phyloP scores from a whole-genome alignment of 2,888 invertebrate species.

The Cheilosia impressa region DNA sequence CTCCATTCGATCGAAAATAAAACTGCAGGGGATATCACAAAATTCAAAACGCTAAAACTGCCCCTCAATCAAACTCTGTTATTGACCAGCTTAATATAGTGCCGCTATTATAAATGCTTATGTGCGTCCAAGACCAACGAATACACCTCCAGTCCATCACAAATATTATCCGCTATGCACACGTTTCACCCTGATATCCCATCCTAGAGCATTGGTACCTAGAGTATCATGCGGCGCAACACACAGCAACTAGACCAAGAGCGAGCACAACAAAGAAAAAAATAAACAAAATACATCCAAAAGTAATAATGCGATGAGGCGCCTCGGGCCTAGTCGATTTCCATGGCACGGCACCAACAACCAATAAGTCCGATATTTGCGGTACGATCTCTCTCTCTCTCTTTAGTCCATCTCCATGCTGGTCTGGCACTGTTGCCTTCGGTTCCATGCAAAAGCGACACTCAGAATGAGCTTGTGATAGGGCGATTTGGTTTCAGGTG shows the following conservation, averaged over 20 bases:
- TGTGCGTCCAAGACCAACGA: constrained; percentile 45
- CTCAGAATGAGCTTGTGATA: constrained; percentile 51
- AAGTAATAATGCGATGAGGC: constrained; percentile 67
- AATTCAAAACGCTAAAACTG: constrained; percentile 64
- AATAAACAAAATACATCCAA: constrained; percentile 60
- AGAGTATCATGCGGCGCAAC: background rate
- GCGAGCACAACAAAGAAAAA: constrained; percentile 11
- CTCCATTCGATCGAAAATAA: constrained; percentile 24
- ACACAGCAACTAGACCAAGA: constrained; percentile 5
- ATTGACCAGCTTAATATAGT: constrained; percentile 62
- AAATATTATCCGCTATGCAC: constrained; percentile 64
- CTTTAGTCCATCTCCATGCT: background rate
- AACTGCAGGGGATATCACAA: constrained; percentile 49
- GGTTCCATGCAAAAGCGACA: constrained; percentile 45
- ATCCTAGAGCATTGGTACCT: background rate
- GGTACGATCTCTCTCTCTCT: constrained; percentile 7
- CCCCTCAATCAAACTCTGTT: constrained; percentile 66
- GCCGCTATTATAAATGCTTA: constrained; percentile 68
- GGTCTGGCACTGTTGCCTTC: constrained; percentile 7
- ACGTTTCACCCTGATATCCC: constrained; percentile 34
- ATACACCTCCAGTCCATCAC: constrained; percentile 66
- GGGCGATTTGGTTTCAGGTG: constrained; percentile 80
- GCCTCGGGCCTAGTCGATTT: constrained; percentile 59
- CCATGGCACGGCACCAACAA: constrained; percentile 43
- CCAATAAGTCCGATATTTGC: constrained; percentile 57